phyloP scores from a whole-genome alignment of 2,888 invertebrate genomes.

The Resseliella maxima region DNA sequence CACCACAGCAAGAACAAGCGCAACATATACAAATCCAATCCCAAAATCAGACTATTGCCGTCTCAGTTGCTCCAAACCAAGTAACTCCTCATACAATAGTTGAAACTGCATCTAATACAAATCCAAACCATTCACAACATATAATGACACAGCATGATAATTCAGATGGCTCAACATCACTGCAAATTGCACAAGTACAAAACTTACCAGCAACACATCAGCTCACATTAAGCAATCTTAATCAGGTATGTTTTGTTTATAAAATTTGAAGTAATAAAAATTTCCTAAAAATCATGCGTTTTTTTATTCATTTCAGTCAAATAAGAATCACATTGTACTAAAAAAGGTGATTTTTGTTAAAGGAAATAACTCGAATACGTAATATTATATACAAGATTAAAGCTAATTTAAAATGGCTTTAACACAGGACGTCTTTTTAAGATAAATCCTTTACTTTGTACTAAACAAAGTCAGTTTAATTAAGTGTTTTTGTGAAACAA shows the following conservation, averaged over 20 bases:
- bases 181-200: conserved; percentile 68
- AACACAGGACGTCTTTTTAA: background rate
- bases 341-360: conserved; percentile 69
- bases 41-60: conserved; percentile 59
- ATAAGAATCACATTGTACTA: conserved; percentile 68
- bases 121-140: conserved; percentile 62
- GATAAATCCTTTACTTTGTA: background rate
- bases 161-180: conserved; percentile 66
- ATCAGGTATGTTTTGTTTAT: conserved; percentile 65
- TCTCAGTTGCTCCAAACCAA: conserved; percentile 59
- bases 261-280: conserved; percentile 59
- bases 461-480: too few species aligned
- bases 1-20: conserved; percentile 55
- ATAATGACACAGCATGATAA: conserved; percentile 67
- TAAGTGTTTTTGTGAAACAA: too few species aligned
- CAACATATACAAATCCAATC: conserved; percentile 4
- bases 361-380: conserved; percentile 68
- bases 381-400: conserved; percentile 61
- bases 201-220: conserved; percentile 68
- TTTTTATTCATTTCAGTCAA: conserved; percentile 62
- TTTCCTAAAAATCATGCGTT: conserved; percentile 66
- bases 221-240: conserved; percentile 66
- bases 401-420: background rate
- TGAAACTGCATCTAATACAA: conserved; percentile 56
- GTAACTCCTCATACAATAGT: conserved; percentile 32